A percentile compares a stretch with the other conserved stretches of the same genome.
Evolutionary conservation across 2,113 vertebrate genomes (phyloP).

Genomic region (human (Homo sapiens)): GRCh38 chr5:156796001-156796500

Average conservation of each 20-base stretch:
- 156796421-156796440: not conserved
- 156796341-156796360: not conserved
- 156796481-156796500: not conserved
- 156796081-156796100: too few relatives aligned
- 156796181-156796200: not conserved
- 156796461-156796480: not conserved
- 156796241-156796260: not conserved
- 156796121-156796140: too few relatives aligned
- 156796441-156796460: not conserved
- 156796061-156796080: too few relatives aligned
- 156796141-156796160: too few relatives aligned
- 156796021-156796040: too few relatives aligned
- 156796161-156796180: not conserved
- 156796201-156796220: not conserved
- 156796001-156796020: too few relatives aligned
- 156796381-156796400: not conserved
- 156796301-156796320: not conserved
- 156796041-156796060: too few relatives aligned
- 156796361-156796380: not conserved
- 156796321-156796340: not conserved
- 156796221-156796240: not conserved
- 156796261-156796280: not conserved
- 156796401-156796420: not conserved
- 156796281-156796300: too few relatives aligned
- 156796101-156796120: too few relatives aligned